phyloP scores from a whole-genome alignment of 1,140 invertebrate species.

The Aleiodes sp. region DNA sequence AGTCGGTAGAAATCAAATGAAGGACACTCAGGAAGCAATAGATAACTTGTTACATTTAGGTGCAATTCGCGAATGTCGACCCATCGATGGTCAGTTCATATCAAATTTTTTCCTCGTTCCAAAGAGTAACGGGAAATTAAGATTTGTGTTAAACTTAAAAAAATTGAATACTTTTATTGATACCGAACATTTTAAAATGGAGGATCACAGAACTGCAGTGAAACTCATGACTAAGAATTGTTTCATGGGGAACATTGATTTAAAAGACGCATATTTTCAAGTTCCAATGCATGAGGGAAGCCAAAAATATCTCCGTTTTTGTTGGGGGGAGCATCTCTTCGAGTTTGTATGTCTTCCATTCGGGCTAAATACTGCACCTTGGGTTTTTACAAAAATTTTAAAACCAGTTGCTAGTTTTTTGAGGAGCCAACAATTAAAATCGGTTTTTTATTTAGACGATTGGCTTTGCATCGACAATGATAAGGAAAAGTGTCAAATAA shows the following conservation, averaged over 20 bases:
- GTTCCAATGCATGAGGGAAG: not conserved
- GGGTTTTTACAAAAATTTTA: not conserved
- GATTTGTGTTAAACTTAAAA: constrained; percentile 13
- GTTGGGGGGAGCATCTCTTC: not conserved
- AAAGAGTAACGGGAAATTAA: not conserved
- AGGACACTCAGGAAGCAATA: not conserved
- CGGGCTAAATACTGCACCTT: not conserved
- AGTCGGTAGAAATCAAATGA: not conserved
- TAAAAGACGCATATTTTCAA: not conserved
- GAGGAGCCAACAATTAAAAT: not conserved
- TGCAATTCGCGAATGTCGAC: constrained; percentile 1
- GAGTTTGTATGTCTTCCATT: not conserved
- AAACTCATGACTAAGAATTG: not conserved
- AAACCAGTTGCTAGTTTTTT: not conserved
- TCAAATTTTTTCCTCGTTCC: not conserved
- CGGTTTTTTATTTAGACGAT: constrained; percentile 3
- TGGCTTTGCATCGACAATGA: not conserved
- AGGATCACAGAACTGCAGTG: constrained; percentile 1
- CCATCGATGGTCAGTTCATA: not conserved
- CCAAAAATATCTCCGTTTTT: not conserved
- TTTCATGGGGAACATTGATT: not conserved
- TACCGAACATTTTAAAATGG: constrained; percentile 10
- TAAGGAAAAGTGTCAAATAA: not conserved
- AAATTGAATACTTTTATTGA: not conserved
- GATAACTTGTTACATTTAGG: not conserved